Base-by-base conservation (phyloP, 2,113 vertebrate species). In the Anoplopoma fimbria region DNA sequence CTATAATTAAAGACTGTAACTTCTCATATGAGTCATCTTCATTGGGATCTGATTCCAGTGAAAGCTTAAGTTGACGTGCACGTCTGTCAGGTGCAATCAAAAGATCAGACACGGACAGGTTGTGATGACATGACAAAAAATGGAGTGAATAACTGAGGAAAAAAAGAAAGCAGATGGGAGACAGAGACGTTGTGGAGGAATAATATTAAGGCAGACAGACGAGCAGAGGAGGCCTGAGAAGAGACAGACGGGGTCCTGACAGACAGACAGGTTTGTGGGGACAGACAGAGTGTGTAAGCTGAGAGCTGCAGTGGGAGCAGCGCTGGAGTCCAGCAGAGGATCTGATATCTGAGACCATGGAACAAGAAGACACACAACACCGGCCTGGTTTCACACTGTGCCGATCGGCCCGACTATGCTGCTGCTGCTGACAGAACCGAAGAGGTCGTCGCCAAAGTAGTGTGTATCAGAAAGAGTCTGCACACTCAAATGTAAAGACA, bases 331-430 rank as follows among this genome's bases (percentile, higher is more conserved):
- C 90, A 81, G 65, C 40, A 36, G 86, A 71, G 83, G 89, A 91
- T 93, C 92, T 79, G 92, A 93, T 94, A 93, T 94, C 93, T 55
- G 92, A 94, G 79, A 90, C 88, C 13, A 87, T 81, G 91, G 93
- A 94, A 92, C 87, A 92, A 91, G 72, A 77, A 27, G 93, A 93
- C 81, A 93, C 78, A 81, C 74, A 77, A 93, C 87, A 89, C 93
- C 87, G 0, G 62, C 7, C 53, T 6, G 81, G 65, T 21, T 64
- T 74, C 53, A 71, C 64, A 55, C 69, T 4, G 21, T 13, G 58
- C 71, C 42, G 7, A 68, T 34, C 25, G 4, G 33, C 40, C 21
- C 10, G 21, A 58, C 36, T 77, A n/a, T n/a, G n/a, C 65, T 10
- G 36, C 40, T 27, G 73, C 68, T 36, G 60, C 73, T 62, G 68